Conservation (phyloP, 2,888 invertebrate genomes). For the Petrolisthes manimaculis region DNA sequence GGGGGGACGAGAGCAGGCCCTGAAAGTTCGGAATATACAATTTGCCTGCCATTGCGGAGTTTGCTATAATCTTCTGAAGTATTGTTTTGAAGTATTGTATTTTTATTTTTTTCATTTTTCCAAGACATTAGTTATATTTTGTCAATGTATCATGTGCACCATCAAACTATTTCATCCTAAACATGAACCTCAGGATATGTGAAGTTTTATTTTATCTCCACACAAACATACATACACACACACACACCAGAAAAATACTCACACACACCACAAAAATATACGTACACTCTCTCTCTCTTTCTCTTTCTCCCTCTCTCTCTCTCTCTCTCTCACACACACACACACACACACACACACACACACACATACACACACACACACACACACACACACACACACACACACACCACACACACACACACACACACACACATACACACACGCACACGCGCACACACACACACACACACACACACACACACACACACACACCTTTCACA, state of each 20-base stretch:
- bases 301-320: background rate
- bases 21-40: too few relatives aligned
- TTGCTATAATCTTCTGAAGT: too few relatives aligned
- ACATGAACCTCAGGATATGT: too few relatives aligned
- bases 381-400: background rate
- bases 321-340: background rate
- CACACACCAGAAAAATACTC: background rate
- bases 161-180: too few relatives aligned
- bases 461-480: slow-evolving; percentile 8
- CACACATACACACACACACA: background rate
- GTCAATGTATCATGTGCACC: too few relatives aligned
- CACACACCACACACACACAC: background rate
- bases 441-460: slow-evolving; percentile 2
- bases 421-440: background rate
- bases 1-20: too few relatives aligned
- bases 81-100: too few relatives aligned
- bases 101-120: too few relatives aligned
- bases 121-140: too few relatives aligned
- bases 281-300: background rate
- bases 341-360: background rate
- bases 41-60: too few relatives aligned
- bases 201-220: too few relatives aligned
- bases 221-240: slow-evolving; percentile 3
- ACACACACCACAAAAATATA: background rate
- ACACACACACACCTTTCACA: background rate